A percentile compares a stretch with the other conserved stretches of the same genome.
phyloP scores from a whole-genome alignment of 23 tunicate genomes.

The Styela plicata region DNA sequence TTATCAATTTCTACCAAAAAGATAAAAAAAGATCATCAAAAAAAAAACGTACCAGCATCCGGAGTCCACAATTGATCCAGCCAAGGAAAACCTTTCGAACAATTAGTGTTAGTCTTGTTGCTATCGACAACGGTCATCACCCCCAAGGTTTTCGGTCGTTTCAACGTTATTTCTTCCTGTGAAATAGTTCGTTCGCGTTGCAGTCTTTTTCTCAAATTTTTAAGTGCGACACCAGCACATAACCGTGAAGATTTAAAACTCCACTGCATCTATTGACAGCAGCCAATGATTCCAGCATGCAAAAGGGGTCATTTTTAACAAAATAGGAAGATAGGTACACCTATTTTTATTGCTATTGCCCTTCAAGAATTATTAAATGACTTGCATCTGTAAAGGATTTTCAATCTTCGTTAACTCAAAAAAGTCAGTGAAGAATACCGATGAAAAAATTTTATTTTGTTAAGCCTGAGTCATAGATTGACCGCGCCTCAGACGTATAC shows the following conservation, averaged over 20 bases:
- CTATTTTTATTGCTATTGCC: too few species aligned
- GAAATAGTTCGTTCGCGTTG: background rate
- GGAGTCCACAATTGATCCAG: conserved; percentile 4
- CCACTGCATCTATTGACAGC: background rate
- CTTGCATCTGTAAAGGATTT: too few species aligned
- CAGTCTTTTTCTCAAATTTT: background rate
- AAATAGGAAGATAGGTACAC: background rate
- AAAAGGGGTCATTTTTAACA: background rate
- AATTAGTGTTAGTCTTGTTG: background rate
- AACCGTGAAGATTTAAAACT: background rate
- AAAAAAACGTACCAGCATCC: background rate
- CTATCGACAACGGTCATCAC: conserved; percentile 12
- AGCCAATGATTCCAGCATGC: background rate
- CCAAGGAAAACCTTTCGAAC: background rate
- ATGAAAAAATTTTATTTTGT: too few species aligned
- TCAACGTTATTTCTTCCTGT: background rate
- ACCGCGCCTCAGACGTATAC: too few species aligned
- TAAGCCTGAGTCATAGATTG: too few species aligned
- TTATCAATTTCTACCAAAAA: too few species aligned
- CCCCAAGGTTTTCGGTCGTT: conserved; percentile 6
- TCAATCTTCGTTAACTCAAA: too few species aligned
- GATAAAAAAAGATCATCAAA: too few species aligned
- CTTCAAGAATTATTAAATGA: too few species aligned
- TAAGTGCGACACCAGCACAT: background rate
- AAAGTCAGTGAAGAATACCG: too few species aligned